These are phyloP conservation scores for Megalonaias nervosa DNA, from an alignment of 1,140 invertebrate genomes.

Conservation along the genomic window DNA sequence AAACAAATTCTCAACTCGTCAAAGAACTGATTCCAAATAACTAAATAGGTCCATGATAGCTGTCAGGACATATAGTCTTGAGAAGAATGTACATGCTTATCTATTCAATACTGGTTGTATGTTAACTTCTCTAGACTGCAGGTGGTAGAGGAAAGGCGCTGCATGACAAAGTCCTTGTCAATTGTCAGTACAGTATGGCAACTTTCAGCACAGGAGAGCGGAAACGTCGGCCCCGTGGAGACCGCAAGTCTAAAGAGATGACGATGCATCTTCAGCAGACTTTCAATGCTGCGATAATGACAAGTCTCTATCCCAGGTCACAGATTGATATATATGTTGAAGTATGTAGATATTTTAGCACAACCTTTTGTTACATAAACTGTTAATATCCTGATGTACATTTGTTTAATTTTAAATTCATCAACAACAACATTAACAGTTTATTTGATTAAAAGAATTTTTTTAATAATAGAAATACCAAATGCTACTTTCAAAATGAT, in stretches of 20 bases:
- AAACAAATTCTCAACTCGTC: no score
- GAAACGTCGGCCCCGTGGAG: conserved; percentile 89
- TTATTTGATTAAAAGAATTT: no score
- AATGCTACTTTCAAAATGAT: no score
- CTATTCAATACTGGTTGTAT: neutral
- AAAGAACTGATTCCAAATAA: no score
- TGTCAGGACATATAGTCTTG: no score
- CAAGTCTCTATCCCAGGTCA: conserved; percentile 91
- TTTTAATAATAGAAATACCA: no score
- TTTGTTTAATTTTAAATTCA: no score
- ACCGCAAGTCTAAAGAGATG: conserved; percentile 93
- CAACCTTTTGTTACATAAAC: no score
- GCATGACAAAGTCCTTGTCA: conserved; percentile 85
- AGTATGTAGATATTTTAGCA: conserved; percentile 72
- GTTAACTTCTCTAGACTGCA: conserved; percentile 71
- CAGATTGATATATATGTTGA: conserved; percentile 98
- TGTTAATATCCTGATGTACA: no score
- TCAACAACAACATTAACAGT: no score
- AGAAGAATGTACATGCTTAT: no score
- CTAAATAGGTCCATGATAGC: no score
- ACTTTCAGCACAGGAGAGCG: conserved; percentile 91
- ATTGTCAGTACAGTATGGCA: conserved; percentile 97
- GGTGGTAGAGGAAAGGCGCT: conserved; percentile 73
- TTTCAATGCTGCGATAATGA: conserved; percentile 90
- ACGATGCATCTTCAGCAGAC: conserved; percentile 90